Percentiles rank a stretch among this genome's conserved stretches.
Conservation (phyloP, 2,888 invertebrate genomes). For the Eutolmus rufibarbis region DNA sequence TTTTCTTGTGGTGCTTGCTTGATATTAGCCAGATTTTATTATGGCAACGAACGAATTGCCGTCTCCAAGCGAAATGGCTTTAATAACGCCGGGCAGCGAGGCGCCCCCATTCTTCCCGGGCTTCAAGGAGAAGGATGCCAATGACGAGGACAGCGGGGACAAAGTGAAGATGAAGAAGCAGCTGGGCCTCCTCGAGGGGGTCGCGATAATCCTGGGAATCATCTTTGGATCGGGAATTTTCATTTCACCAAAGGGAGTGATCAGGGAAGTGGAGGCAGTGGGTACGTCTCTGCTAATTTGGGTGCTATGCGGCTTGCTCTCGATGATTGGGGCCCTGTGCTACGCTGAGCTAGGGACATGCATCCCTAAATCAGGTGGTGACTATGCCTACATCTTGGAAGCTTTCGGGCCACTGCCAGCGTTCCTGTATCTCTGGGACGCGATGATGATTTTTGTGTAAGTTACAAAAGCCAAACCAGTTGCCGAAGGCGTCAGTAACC, state of each 20-base stretch:
- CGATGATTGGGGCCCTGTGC: slow-evolving; percentile 93
- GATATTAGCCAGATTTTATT: background rate
- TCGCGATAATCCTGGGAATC: slow-evolving; percentile 92
- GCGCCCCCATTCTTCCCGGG: slow-evolving; percentile 48
- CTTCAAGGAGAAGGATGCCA: background rate
- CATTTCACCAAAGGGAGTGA: slow-evolving; percentile 92
- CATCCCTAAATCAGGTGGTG: slow-evolving; percentile 93
- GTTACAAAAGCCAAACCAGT: slow-evolving; percentile 59
- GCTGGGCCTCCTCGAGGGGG: slow-evolving; percentile 87
- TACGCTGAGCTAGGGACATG: slow-evolving; percentile 89
- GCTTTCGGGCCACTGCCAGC: slow-evolving; percentile 91
- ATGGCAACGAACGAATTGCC: slow-evolving; percentile 55
- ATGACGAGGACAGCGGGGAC: slow-evolving; percentile 53
- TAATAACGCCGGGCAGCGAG: slow-evolving; percentile 58
- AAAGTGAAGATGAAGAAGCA: slow-evolving; percentile 86
- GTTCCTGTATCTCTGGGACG: slow-evolving; percentile 96
- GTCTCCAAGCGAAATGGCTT: slow-evolving; percentile 61
- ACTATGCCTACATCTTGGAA: slow-evolving; percentile 95
- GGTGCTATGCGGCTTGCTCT: slow-evolving; percentile 86
- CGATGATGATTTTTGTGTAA: slow-evolving; percentile 95
- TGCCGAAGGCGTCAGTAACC: background rate
- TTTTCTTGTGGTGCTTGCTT: background rate
- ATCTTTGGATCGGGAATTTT: slow-evolving; percentile 97
- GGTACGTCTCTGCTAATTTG: slow-evolving; percentile 88
- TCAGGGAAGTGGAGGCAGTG: slow-evolving; percentile 87